Evolutionary conservation across 2,797 vertebrate genomes (phyloP), one percentile per base, ranked within the genome.

Genomic region (Distichodus sexfasciatus): DNA sequence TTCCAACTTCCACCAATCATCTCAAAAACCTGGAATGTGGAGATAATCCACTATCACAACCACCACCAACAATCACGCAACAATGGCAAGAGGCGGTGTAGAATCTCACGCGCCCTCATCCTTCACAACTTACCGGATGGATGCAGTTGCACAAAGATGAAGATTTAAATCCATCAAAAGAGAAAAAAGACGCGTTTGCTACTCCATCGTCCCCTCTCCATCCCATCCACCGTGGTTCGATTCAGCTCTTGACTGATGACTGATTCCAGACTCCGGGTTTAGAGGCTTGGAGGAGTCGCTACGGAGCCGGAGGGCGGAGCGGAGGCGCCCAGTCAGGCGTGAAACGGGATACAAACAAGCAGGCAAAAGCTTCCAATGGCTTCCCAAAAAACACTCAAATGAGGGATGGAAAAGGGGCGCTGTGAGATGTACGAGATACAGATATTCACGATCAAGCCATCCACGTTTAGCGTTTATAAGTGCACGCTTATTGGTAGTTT

Each of bases 121-220:
- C 4, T n/a, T 61, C 38, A 26, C 28, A 66, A 87, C 90, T 90
- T 77, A 92, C 91, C 88, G 83, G 81, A 69, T 73, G 79, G 77
- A 81, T 74, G 33, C 8, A 51, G 24, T 40, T 57, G 26, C 76
- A 80, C 59, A 85, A 82, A 81, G 66, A 46, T 54, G 71, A 74
- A 77, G 81, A 75, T 61, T 72, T 40, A 79, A 84, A 83, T 87
- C 90, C 90, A 90, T 90, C 60, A 72, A 60, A 50, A 58, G 44
- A 71, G 17, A 72, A 43, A 63, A 41, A 50, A 50, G 28, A 66
- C 40, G 69, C 48, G 53, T 62, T 63, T 50, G 71, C 76, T 82
- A 76, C 82, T 86, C 69, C 79, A 76, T 80, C 48, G 28, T 1
- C 5, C 24, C 11, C 14, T 76, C 14, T 48, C 14, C 35, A 51